Base-by-base conservation (phyloP, 35 echinoderm and acorn worm species). In the Eucidaris tribuloides region DNA sequence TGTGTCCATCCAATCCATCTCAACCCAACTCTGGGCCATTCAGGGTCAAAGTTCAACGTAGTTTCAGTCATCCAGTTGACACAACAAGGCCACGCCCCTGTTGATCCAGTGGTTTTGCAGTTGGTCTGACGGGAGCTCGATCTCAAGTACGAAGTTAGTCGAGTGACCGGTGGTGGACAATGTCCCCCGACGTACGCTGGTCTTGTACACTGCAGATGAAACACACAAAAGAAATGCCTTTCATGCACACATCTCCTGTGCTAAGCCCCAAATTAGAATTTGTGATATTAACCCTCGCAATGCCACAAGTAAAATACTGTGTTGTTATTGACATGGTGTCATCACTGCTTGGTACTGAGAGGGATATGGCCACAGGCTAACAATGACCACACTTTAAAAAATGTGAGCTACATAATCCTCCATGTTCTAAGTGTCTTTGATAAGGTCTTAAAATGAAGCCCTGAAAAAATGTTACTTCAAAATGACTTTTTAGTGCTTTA, bases 131-230 rank as follows among this genome's bases (percentile, higher is more conserved):
- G 83, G 90, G 14, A 98, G 78, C 33, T 98, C 85, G 17, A 98
- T 89, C 15, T 78, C 84, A 28, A 98, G 55, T 1, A 98, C 91
- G 87, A 98, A 93, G 80, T 98, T 98, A 7, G 95, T 98, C 28
- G 90, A 98, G 46, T 98, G 95, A 15, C 95, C 95, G 19, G 90
- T 98, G 0, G 95, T 98, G 13, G 95, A 98, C 44, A 93, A 71
- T 6, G 90, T 93, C 14, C 95, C 95, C 61, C 95, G 65, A 18
- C 95, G 71, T 15, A 83, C 95, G 84, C 95, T 98, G 39, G 95
- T 98, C 62, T 98, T 98, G 72, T 98, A 98, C 23, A 98, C 90
- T 89, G 71, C 7, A 80, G 9, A 5, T 46, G 45, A 46, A 46
- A 86, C 14, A 23, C 24, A 58, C 3, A 68, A 84, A 3, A 42